Base-by-base conservation (phyloP, 2,113 vertebrate genomes). In the Synodontis membranacea region DNA sequence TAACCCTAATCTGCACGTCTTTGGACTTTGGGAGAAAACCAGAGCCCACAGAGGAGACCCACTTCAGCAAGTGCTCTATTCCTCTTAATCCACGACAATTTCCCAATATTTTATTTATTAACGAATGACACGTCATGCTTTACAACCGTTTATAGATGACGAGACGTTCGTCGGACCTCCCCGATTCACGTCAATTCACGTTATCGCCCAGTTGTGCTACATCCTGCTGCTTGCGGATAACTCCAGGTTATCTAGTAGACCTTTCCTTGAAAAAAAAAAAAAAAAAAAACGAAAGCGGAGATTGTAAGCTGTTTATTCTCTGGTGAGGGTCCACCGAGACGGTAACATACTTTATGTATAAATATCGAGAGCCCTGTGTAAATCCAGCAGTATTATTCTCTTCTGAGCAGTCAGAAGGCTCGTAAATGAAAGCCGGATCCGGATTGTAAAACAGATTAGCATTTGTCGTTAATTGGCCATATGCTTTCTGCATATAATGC, bases 391-490 rank as follows among this genome's bases (percentile, higher is more conserved):
- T n/a, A 62, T 68, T 86, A 23, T 37, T 50, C 84, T 88, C 54
- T 31, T 60, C 62, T 54, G 50, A 23, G 62, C 48, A 44, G 34
- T 80, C 44, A 64, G 37, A 78, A 64, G 44, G 44, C 52, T 15
- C 82, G 28, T 81, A 58, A 87, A 87, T 87, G 72, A 64, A 46
- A 48, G 37, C 87, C 83, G 75, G 48, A 54, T 87, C 72, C 84
- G 74, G 58, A 83, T 82, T 84, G 86, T 76, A 88, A 72, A 89
- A 52, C 83, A 83, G 23, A 88, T 89, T 88, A 84, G 85, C 86
- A 89, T 89, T 78, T 70, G 11, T 88, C 86, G 85, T 88, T 88
- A 89, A 86, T 75, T 89, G 56, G 72, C 86, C 91, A 91, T 90
- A 90, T 91, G 89, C 48, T 91, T 80, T 46, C 80, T 19, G 46